These are phyloP conservation scores for Lasius fuliginosus DNA, from an alignment of 2,888 invertebrate species.

Conservation along the genomic window DNA sequence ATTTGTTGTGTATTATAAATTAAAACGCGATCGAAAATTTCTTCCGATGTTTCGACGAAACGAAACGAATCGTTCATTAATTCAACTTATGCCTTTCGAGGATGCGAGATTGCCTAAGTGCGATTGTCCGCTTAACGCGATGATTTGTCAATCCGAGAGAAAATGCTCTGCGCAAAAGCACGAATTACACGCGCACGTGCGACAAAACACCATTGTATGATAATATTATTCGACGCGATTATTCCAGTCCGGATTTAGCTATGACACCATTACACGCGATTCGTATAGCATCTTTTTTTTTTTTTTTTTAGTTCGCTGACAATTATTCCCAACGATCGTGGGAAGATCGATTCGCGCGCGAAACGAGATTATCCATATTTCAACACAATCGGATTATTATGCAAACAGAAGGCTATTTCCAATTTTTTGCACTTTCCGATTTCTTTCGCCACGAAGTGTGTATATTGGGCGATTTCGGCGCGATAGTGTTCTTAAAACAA, in stretches of 20 bases:
- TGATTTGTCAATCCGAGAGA: conserved; percentile 40
- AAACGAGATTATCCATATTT: conserved; percentile 49
- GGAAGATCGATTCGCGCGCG: conserved; percentile 35
- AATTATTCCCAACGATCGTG: conserved; percentile 27
- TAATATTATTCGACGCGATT: conserved; percentile 50
- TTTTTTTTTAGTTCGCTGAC: conserved; percentile 4
- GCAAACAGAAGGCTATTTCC: conserved; percentile 30
- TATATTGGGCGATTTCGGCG: background rate
- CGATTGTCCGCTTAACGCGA: conserved; percentile 29
- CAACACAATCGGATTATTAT: conserved; percentile 48
- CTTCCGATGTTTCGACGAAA: background rate
- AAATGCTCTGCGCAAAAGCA: conserved; percentile 28
- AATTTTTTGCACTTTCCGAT: conserved; percentile 12
- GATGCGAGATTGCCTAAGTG: background rate
- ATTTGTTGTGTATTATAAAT: background rate
- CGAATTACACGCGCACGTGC: conserved; percentile 28
- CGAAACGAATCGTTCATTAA: background rate
- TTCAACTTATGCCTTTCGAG: conserved; percentile 19
- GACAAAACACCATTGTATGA: conserved; percentile 45
- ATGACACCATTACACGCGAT: conserved; percentile 38
- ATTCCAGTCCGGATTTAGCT: conserved; percentile 43
- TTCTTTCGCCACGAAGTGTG: background rate
- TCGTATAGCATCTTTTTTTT: background rate
- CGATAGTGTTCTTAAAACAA: conserved; percentile 1
- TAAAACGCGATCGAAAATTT: background rate